Conservation (phyloP, 2,797 vertebrate species). For the Emys orbicularis region DNA sequence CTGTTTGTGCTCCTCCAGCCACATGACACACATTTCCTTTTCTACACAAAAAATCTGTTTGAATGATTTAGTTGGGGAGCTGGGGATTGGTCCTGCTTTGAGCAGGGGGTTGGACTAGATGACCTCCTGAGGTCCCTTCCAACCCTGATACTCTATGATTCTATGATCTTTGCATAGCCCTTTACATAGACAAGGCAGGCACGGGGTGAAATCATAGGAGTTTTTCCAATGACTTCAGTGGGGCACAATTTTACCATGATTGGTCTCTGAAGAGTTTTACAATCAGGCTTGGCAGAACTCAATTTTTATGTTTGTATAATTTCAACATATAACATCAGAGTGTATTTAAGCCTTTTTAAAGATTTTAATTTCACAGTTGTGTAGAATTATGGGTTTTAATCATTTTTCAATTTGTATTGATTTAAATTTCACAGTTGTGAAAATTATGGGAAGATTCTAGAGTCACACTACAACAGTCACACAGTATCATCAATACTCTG, state of each 20-base stretch:
- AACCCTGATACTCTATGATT: too few species aligned
- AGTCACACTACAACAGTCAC: background rate
- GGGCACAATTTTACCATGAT: background rate
- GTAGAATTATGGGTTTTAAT: background rate
- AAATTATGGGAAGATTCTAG: background rate
- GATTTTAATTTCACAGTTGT: background rate
- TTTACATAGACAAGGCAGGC: background rate
- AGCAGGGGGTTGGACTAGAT: too few species aligned
- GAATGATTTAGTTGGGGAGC: too few species aligned
- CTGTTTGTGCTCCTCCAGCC: background rate
- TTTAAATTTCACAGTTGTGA: background rate
- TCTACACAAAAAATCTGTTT: background rate
- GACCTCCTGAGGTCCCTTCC: too few species aligned
- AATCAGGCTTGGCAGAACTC: background rate
- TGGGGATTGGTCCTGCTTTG: too few species aligned
- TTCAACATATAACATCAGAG: background rate
- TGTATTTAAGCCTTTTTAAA: background rate
- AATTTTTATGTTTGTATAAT: background rate
- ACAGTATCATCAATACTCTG: background rate
- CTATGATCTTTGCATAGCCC: background rate
- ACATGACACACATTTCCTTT: background rate
- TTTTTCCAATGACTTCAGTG: background rate
- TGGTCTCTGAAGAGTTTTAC: background rate
- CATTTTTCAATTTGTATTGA: too few species aligned
- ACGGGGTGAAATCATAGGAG: background rate